Conservation (phyloP, 2,797 vertebrate genomes). For the Babyrousa celebensis region DNA sequence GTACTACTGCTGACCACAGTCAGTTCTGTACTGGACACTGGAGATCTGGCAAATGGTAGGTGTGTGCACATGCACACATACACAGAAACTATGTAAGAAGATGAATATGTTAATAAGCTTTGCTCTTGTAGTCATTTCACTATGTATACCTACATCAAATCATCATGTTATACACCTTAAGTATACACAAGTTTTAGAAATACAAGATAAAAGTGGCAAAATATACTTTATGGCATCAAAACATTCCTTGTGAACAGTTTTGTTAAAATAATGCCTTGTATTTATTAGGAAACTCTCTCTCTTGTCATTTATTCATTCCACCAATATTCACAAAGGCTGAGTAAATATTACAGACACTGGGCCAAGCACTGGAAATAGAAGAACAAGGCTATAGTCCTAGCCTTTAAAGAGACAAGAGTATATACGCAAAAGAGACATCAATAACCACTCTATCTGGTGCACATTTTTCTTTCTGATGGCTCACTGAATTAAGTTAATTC, state of each 20-base stretch:
- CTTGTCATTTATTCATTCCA: not conserved
- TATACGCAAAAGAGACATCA: not conserved
- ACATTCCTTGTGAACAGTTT: not conserved
- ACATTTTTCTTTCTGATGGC: not conserved
- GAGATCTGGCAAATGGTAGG: not conserved
- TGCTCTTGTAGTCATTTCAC: not conserved
- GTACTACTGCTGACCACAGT: not conserved
- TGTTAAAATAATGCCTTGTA: not conserved
- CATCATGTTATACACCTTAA: not conserved
- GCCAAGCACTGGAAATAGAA: not conserved
- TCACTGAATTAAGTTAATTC: conserved; percentile 4
- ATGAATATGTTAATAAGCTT: not conserved
- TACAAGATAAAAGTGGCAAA: not conserved
- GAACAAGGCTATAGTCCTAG: not conserved
- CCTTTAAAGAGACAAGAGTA: not conserved
- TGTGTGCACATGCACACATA: too few species aligned
- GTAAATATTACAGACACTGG: not conserved
- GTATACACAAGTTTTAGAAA: not conserved
- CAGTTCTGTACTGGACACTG: not conserved
- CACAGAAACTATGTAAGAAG: not conserved
- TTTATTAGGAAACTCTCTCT: not conserved
- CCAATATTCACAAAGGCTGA: not conserved
- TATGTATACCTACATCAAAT: not conserved
- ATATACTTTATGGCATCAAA: not conserved
- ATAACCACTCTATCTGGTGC: not conserved